These are phyloP conservation scores for Donacobius atricapilla DNA, from an alignment of 2,113 vertebrate species.

Conservation along the genomic window DNA sequence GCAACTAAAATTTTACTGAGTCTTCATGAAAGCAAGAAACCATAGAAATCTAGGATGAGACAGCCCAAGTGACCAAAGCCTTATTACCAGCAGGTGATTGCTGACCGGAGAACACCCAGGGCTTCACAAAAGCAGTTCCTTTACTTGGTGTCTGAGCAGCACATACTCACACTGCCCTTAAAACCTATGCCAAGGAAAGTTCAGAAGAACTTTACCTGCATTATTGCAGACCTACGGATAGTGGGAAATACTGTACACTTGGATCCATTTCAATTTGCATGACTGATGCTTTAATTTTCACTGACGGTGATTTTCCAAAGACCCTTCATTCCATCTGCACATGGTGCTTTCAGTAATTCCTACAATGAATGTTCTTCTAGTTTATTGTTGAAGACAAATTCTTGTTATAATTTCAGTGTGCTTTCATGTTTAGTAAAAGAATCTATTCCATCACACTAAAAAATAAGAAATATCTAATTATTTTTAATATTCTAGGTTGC, in stretches of 20 bases:
- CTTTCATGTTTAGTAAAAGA: background rate
- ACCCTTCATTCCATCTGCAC: background rate
- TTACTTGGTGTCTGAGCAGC: background rate
- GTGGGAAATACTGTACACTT: background rate
- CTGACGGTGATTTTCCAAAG: background rate
- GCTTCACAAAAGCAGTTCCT: background rate
- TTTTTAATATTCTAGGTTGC: background rate
- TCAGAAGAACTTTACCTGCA: background rate
- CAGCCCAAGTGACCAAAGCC: background rate
- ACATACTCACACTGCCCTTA: background rate
- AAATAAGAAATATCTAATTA: background rate
- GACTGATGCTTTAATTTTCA: constrained; percentile 15
- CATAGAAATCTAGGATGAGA: background rate
- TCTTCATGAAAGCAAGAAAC: background rate
- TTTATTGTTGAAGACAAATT: background rate
- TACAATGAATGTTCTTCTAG: background rate
- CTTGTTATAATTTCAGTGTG: background rate
- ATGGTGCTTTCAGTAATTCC: background rate
- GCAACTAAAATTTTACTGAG: background rate
- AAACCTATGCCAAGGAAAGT: background rate
- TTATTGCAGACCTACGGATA: background rate
- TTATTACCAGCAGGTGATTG: fast-evolving
- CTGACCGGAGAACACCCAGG: background rate
- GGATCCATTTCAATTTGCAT: background rate
- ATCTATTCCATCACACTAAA: background rate